Percentiles rank a stretch among this genome's conserved stretches.
phyloP scores from a whole-genome alignment of 2,113 vertebrate genomes.

The Syngnathus typhle region DNA sequence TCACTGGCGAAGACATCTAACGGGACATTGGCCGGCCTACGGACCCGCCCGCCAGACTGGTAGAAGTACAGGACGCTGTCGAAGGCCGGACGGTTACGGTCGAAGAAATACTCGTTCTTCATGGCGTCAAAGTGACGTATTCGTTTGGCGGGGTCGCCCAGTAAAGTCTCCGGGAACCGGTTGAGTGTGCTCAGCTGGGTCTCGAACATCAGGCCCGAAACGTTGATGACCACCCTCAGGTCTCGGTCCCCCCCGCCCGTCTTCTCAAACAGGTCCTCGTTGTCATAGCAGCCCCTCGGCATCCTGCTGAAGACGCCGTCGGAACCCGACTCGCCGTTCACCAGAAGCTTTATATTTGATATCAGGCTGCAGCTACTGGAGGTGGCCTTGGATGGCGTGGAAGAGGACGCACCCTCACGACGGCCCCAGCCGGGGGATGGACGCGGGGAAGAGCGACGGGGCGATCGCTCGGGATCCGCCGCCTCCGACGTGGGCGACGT shows the following conservation, averaged over 20 bases:
- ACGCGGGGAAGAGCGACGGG: slow-evolving; percentile 53
- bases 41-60: slow-evolving; percentile 89
- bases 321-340: slow-evolving; percentile 77
- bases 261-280: slow-evolving; percentile 77
- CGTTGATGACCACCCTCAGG: slow-evolving; percentile 89
- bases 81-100: slow-evolving; percentile 93
- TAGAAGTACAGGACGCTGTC: slow-evolving; percentile 97
- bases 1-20: slow-evolving; percentile 91
- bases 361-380: slow-evolving; percentile 79
- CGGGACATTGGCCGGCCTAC: slow-evolving; percentile 90
- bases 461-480: slow-evolving; percentile 56
- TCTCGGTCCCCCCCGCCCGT: slow-evolving; percentile 76
- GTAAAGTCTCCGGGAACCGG: slow-evolving; percentile 88
- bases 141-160: slow-evolving; percentile 85
- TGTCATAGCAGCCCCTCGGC: slow-evolving; percentile 73
- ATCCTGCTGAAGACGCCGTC: slow-evolving; percentile 84
- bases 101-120: slow-evolving; percentile 96
- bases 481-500: slow-evolving; percentile 67
- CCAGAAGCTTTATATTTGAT: slow-evolving; percentile 79
- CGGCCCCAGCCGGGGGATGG: slow-evolving; percentile 56
- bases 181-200: slow-evolving; percentile 85
- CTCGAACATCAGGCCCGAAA: slow-evolving; percentile 91
- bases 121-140: slow-evolving; percentile 91
- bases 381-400: slow-evolving; percentile 68
- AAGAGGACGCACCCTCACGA: slow-evolving; percentile 44